Evolutionary conservation across 92 coral and sea anemone species (phyloP), one percentile per base, ranked within the genome.

Genomic region (Phenganax subtilis): DNA sequence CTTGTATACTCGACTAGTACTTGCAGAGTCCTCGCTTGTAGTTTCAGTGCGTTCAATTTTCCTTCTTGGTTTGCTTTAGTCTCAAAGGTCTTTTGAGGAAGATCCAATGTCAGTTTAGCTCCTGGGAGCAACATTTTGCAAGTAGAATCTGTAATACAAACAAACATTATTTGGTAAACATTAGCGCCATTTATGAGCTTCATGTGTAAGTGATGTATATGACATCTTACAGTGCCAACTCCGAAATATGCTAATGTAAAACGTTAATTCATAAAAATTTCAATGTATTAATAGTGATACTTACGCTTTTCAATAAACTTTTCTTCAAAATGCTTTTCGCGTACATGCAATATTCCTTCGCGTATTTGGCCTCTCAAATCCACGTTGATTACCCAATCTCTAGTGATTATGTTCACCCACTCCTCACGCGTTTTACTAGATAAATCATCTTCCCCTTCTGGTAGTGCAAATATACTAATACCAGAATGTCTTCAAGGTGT

Each of bases 281-380:
- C 65, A 59, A 59, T 20, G 25, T 20, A 14, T 59, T 20, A 71
- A 31, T 0, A 17, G 29, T 10, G 44, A 27, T 67, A 84, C 87
- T 79, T 87, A 79, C 87, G 62, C 57, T 79, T 62, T 72, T 87
- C 83, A 66, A 84, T 52, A 77, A 76, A 83, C 54, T 83, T 77
- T 20, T 72, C 87, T 25, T 75, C 77, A 57, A 86, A 86, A 82
- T 82, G 86, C 75, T 77, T 86, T 62, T 77, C 80, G 80, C 90
- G 80, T 9, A 83, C 71, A 60, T 60, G 77, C 56, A 87, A 77
- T 25, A 9, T 84, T 80, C 71, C 70, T 53, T 12, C 77, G 73
- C 54, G 52, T 57, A 87, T 84, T 76, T 84, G 90, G 14, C 80
- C 57, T 73, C 77, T 52, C 65, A 87, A 87, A 59, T 84, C 82